Base-by-base conservation (phyloP, 2,113 vertebrate genomes). In the Silurus meridionalis region DNA sequence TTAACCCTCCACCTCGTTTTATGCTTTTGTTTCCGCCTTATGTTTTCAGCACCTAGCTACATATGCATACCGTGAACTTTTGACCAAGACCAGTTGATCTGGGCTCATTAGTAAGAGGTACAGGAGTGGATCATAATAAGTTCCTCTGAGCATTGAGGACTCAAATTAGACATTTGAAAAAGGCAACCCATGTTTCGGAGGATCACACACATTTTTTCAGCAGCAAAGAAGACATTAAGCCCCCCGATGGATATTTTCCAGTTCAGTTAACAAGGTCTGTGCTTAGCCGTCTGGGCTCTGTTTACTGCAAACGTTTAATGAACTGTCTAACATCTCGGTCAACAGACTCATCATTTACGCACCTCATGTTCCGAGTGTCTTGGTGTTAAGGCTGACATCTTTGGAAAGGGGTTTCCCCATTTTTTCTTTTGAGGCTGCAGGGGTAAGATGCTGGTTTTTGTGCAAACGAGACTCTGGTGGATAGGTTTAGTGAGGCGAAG, bases 31-130 rank as follows among this genome's bases (percentile, higher is more conserved):
- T 58, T 7, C 37, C 37, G 37, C 55, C 77, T 80, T 80, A 80
- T 80, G 25, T 80, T 80, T 80, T 60, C 25, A 23, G 57, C 78
- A 80, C 57, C 78, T 80, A 93, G 93, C 93, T 96, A 93, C 95
- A 97, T 97, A 96, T 96, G 94, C 96, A 97, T 94, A 93, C 94
- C 95, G 95, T 97, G 96, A 98, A 97, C 96, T 97, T 97, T 96
- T 97, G 97, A 98, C 96, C 97, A 97, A 94, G 94, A 94, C 93
- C 92, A 96, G 93, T 94, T 95, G 95, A 95, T 96, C 96, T 93
- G 96, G 96, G 95, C 97, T 97, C 96, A 97, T 94, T 95, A 94
- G 92, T 92, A 92, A 91, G 94, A 94, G 94, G 71, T 94, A 95
- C 94, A 94, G 95, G 95, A 94, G 91, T 93, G 91, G 92, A 92